Evolutionary conservation across 2,888 invertebrate genomes (phyloP).

Genomic region (Spicauda simplicius): DNA sequence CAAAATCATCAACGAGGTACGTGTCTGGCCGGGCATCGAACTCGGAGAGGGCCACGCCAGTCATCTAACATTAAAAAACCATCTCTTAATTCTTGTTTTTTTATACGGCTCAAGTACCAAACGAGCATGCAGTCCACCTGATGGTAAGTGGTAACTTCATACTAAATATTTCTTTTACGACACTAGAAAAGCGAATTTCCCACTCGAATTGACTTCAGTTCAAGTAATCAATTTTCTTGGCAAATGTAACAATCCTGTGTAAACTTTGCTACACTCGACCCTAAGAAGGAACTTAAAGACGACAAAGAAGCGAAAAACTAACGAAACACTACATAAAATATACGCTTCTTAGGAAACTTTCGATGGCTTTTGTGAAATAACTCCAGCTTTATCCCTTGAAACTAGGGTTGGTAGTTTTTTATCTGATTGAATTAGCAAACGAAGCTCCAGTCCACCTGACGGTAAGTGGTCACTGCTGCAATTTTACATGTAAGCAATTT

Average conservation of each 20-base stretch:
- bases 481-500: too few relatives aligned
- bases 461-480: too few relatives aligned
- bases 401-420: slow-evolving; percentile 1
- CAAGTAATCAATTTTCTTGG: slow-evolving; percentile 6
- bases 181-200: not conserved
- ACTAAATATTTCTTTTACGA: not conserved
- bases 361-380: slow-evolving; percentile 32
- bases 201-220: not conserved
- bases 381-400: slow-evolving; percentile 8
- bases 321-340: slow-evolving; percentile 33
- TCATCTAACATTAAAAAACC: too few relatives aligned
- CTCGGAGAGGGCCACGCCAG: too few relatives aligned
- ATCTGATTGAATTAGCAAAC: too few relatives aligned
- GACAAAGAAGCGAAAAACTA: slow-evolving; percentile 33
- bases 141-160: too few relatives aligned
- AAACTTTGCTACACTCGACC: slow-evolving; percentile 11
- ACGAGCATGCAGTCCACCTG: too few relatives aligned
- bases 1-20: too few relatives aligned
- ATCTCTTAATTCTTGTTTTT: too few relatives aligned
- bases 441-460: too few relatives aligned
- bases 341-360: slow-evolving; percentile 30
- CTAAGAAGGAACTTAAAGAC: slow-evolving; percentile 26
- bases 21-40: too few relatives aligned
- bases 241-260: slow-evolving; percentile 15
- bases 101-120: too few relatives aligned